Evolutionary conservation across 2,797 vertebrate genomes (phyloP), one percentile per base, ranked within the genome.

Genomic region (Urosaurus nigricauda): DNA sequence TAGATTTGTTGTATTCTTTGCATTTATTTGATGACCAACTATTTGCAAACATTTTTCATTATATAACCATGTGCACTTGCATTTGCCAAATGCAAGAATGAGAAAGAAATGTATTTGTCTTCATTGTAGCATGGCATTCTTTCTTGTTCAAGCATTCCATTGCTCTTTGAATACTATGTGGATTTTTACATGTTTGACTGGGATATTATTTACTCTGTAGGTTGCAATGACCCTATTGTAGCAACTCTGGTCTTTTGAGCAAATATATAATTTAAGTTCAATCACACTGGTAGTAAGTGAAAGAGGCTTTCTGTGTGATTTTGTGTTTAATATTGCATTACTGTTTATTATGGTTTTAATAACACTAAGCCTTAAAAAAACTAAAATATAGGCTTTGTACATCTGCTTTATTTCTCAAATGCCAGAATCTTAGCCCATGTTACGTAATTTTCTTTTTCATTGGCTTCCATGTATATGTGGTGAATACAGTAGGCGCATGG

Each of bases 171-270:
- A 80, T 32, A 2, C 78, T 77, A 47, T 32, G 37, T 14, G 17
- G 47, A 12, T 90, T 93, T 89, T 11, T 87, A 79, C 47, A 88
- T 74, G 84, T 91, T 75, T 37, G 53, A 35, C 32, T 73, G 53
- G 29, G 0, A 1, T 26, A 17, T 87, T 73, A 0, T 40, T 79
- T 89, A 79, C 11, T 51, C 68, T 84, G n/a, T 58, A 79, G 90
- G 85, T 37, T 85, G 58, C 71, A 80, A 35, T 58, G 47, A 84
- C 19, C 70, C 40, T 0, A 83, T 87, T 89, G 68, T 79, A 85
- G 85, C 56, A 29, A 0, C 16, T 4, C 16, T 58, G 83, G 58
- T 86, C 83, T 1, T 75, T 79, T 5, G 2, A 90, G 75, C 35
- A 89, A 89, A 88, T 53, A 3, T 78, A 0, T 56, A 68, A 70